Conservation (phyloP, 2,113 vertebrate species). For the Lanius ludovicianus region DNA sequence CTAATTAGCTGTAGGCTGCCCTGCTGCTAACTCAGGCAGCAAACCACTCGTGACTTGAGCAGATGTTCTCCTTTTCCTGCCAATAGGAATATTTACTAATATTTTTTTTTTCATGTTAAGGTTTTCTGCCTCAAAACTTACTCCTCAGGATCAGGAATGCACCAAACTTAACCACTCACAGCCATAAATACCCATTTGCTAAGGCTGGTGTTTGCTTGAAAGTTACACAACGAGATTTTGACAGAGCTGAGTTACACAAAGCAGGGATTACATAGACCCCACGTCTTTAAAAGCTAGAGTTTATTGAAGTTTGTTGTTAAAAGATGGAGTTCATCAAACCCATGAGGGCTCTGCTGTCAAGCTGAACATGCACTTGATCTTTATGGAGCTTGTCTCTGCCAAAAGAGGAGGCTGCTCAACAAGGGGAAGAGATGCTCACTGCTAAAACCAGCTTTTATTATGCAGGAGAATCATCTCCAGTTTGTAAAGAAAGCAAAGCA, state of each 20-base stretch:
- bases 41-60: conserved; percentile 49
- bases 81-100: conserved; percentile 9
- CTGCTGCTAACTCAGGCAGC: conserved; percentile 51
- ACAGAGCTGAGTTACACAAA: neutral
- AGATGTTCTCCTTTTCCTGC: conserved; percentile 55
- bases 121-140: neutral
- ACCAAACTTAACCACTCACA: neutral
- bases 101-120: neutral
- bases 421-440: neutral
- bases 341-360: neutral
- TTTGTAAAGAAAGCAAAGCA: neutral
- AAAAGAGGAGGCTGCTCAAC: neutral
- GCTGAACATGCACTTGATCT: neutral
- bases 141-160: neutral
- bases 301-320: neutral
- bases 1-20: conserved; percentile 49
- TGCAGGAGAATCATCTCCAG: neutral
- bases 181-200: neutral
- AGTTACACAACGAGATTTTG: neutral
- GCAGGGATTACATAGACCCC: neutral
- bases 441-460: neutral
- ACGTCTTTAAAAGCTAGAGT: neutral
- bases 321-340: neutral
- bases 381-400: neutral
- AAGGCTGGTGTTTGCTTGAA: neutral